These are phyloP conservation scores for Bos taurus DNA, from an alignment of 2,113 vertebrate species.

Conservation along the genomic window ARS-UCD2.0 NC_037357.1:134301001-134301500, in stretches of 20 bases:
- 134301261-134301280: not conserved
- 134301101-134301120: not conserved
- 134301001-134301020: accelerated
- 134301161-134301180: not conserved
- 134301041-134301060: accelerated
- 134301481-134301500: not conserved
- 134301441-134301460: not conserved
- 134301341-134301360: not conserved
- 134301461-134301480: not conserved
- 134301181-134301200: not conserved
- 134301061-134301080: accelerated
- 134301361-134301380: not conserved
- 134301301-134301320: not conserved
- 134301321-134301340: not conserved
- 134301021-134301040: accelerated
- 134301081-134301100: not conserved
- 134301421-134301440: not conserved
- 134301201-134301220: accelerated
- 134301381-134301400: not conserved
- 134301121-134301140: accelerated
- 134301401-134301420: not conserved
- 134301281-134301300: not conserved
- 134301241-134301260: accelerated
- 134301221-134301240: not conserved
- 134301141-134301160: accelerated